Evolutionary conservation across 2,888 invertebrate genomes (phyloP).

Genomic region (Agrotis clavis): DNA sequence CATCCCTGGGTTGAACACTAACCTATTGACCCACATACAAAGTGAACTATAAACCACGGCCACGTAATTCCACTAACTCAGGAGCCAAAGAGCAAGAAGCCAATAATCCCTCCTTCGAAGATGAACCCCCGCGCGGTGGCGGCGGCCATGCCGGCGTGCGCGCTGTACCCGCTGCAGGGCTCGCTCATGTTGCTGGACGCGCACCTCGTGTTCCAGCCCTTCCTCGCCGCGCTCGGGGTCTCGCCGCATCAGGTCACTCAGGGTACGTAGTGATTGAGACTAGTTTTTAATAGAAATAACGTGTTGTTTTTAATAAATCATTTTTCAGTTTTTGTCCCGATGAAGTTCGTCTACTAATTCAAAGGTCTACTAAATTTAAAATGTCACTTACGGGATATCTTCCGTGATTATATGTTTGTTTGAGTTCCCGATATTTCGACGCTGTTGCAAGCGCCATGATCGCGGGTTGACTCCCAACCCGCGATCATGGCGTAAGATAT

Average conservation of each 20-base stretch:
- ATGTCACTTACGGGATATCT: too few relatives aligned
- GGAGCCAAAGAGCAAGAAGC: conserved; percentile 88
- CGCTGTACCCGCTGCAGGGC: conserved; percentile 95
- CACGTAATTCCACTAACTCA: conserved; percentile 64
- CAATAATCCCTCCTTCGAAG: conserved; percentile 87
- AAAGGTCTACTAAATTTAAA: too few relatives aligned
- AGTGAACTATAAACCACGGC: conserved; percentile 38
- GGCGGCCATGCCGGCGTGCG: conserved; percentile 91
- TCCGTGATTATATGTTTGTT: too few relatives aligned
- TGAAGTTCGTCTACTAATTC: too few relatives aligned
- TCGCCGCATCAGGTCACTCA: conserved; percentile 95
- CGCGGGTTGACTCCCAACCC: too few relatives aligned
- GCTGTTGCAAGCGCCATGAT: too few relatives aligned
- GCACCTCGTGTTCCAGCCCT: conserved; percentile 97
- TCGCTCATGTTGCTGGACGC: conserved; percentile 97
- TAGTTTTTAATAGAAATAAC: too few relatives aligned
- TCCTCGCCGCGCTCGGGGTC: conserved; percentile 96
- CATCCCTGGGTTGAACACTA: conserved; percentile 36
- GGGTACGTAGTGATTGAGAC: conserved; percentile 66
- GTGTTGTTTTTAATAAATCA: too few relatives aligned
- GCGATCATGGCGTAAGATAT: too few relatives aligned
- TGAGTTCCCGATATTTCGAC: too few relatives aligned
- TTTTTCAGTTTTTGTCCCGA: too few relatives aligned
- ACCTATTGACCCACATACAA: conserved; percentile 36
- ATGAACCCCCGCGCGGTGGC: conserved; percentile 84